phyloP scores from a whole-genome alignment of 2,888 invertebrate species.

The Apamea anceps region DNA sequence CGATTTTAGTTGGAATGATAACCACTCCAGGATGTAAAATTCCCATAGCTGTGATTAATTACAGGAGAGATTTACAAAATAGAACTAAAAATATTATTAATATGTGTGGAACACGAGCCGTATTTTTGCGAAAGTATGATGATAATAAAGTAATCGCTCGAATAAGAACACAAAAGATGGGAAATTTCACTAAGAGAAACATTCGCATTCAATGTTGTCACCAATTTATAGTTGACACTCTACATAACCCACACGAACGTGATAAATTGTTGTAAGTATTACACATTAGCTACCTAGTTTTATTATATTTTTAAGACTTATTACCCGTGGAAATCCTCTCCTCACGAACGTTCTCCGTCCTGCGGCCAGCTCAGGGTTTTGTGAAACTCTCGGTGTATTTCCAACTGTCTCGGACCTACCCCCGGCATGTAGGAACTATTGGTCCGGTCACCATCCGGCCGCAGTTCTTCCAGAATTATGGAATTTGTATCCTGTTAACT shows the following conservation, averaged over 20 bases:
- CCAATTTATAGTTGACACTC: constrained; percentile 72
- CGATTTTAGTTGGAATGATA: constrained; percentile 75
- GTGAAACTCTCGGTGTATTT: constrained; percentile 1
- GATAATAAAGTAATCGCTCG: constrained; percentile 72
- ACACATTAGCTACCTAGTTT: not conserved
- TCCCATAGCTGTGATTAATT: constrained; percentile 75
- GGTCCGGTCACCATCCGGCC: too few species aligned
- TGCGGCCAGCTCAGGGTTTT: too few species aligned
- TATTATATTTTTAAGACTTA: not conserved
- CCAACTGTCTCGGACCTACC: not conserved
- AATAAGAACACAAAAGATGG: constrained; percentile 74
- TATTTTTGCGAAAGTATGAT: constrained; percentile 77
- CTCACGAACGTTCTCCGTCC: not conserved
- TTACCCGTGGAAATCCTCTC: not conserved
- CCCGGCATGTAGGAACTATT: too few species aligned
- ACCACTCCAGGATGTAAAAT: constrained; percentile 83
- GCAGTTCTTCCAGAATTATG: too few species aligned
- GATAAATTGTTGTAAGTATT: constrained; percentile 43
- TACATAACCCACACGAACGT: constrained; percentile 54
- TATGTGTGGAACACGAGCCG: constrained; percentile 79
- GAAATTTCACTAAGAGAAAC: constrained; percentile 72
- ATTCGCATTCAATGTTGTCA: constrained; percentile 79
- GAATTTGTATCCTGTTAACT: not conserved
- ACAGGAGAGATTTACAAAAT: constrained; percentile 65
- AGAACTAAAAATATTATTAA: constrained; percentile 52